phyloP scores from a whole-genome alignment of 2,113 vertebrate genomes.

The Crotalus viridis region DNA sequence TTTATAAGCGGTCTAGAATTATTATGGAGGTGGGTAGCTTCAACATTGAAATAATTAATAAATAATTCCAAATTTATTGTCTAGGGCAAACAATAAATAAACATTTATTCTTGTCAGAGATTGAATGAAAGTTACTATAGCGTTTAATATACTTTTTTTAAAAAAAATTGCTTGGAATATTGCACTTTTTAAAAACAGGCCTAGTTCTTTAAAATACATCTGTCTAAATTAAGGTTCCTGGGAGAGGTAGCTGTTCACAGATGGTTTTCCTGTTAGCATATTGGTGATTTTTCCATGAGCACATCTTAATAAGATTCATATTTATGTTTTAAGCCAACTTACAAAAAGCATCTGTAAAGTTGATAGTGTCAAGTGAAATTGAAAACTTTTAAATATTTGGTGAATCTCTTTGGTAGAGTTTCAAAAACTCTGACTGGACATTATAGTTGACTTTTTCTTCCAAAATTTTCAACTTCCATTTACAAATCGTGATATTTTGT shows the following conservation, averaged over 20 bases:
- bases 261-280: slow-evolving; percentile 1
- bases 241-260: not conserved
- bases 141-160: slow-evolving; percentile 7
- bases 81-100: not conserved
- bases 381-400: not conserved
- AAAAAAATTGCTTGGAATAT: slow-evolving; percentile 34
- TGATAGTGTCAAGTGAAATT: not conserved
- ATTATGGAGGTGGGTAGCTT: not conserved
- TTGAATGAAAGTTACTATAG: slow-evolving; percentile 45
- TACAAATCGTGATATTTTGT: not conserved
- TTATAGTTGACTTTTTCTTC: not conserved
- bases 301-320: not conserved
- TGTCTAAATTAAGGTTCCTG: slow-evolving; percentile 2
- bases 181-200: slow-evolving; percentile 3
- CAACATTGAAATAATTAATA: not conserved
- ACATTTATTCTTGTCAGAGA: not conserved
- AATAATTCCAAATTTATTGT: slow-evolving; percentile 34
- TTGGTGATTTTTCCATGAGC: not conserved
- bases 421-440: not conserved
- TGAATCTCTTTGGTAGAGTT: not conserved
- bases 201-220: slow-evolving; percentile 33
- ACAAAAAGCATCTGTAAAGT: not conserved
- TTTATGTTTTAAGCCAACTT: not conserved
- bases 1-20: not conserved
- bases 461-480: not conserved